phyloP scores from a whole-genome alignment of 2,797 vertebrate genomes.

The Cyclopterus lumpus region DNA sequence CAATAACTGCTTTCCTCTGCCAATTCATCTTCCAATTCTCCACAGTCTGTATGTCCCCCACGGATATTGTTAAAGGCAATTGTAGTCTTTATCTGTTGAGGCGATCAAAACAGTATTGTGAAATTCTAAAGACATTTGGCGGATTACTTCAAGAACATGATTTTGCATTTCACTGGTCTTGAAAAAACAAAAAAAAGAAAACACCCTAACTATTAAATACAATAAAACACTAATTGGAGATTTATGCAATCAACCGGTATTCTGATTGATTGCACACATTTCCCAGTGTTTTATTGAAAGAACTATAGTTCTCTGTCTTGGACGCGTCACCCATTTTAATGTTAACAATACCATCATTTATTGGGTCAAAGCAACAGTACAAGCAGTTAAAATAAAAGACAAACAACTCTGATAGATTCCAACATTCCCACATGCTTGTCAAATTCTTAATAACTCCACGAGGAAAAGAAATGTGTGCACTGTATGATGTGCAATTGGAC shows the following conservation, averaged over 20 bases:
- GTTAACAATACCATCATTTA: not conserved
- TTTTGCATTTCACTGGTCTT: not conserved
- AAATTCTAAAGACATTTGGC: not conserved
- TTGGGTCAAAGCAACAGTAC: not conserved
- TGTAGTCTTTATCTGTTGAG: not conserved
- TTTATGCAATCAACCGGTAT: not conserved
- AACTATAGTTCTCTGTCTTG: not conserved
- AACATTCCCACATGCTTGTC: not conserved
- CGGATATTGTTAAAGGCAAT: not conserved
- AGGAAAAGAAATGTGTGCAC: not conserved
- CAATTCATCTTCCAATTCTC: conserved; percentile 6
- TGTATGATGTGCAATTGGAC: not conserved
- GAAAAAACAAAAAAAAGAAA: not conserved
- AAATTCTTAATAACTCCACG: not conserved
- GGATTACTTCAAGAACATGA: not conserved
- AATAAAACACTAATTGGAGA: not conserved
- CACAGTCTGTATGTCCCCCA: not conserved
- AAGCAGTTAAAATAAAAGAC: not conserved
- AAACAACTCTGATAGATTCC: not conserved
- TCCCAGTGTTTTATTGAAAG: no score
- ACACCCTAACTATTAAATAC: not conserved
- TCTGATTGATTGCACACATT: no score
- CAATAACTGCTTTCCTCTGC: conserved; percentile 23
- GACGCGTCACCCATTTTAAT: not conserved
- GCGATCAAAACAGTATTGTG: conserved; percentile 8